Evolutionary conservation across 2,888 invertebrate species (phyloP), one percentile per base, ranked within the genome.

Genomic region (Drosophila testacea): DNA sequence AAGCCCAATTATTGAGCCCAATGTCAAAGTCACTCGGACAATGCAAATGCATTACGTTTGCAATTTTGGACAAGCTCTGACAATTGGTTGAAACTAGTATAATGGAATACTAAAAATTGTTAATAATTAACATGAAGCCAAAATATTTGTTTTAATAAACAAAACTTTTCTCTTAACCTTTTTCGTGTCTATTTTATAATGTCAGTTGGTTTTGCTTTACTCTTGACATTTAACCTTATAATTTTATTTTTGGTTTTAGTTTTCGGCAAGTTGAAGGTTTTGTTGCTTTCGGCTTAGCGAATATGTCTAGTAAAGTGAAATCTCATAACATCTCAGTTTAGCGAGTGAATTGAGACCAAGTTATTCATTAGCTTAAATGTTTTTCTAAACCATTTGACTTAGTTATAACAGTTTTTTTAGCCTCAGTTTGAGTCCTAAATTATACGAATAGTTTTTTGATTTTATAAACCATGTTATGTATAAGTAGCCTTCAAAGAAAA

Each of bases 231-330:
- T 48, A 46, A 27, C 38, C 38, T 36, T 38, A 30, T 44, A 36
- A 27, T 36, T 50, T 52, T 22, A 47, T 30, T 10, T 52, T 10
- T 34, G 13, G 27, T 51, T 51, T 42, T n/a, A 30, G 28, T 62
- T 69, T 71, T 72, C 47, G 59, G 38, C 56, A 56, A 41, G 55
- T 68, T 85, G 65, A 82, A 85, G 88, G 81, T 61, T 68, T 73
- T 13, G 11, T 22, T 59, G 38, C 10, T 11, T 39, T 39, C 4
- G 11, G 13, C 38, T 27, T 36, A 47, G 61, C 57, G 30, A 66
- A 62, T 50, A 11, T 39, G 11, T 50, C 55, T 30, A 39, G n/a
- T 41, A 6, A 56, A 47, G 42, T 41, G 28, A 50, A 61, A 51
- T 30, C 55, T 7, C 16, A 30, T 4, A 38, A 63, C n/a, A n/a